phyloP scores from a whole-genome alignment of 1,140 invertebrate genomes.

The Homalodisca vitripennis region DNA sequence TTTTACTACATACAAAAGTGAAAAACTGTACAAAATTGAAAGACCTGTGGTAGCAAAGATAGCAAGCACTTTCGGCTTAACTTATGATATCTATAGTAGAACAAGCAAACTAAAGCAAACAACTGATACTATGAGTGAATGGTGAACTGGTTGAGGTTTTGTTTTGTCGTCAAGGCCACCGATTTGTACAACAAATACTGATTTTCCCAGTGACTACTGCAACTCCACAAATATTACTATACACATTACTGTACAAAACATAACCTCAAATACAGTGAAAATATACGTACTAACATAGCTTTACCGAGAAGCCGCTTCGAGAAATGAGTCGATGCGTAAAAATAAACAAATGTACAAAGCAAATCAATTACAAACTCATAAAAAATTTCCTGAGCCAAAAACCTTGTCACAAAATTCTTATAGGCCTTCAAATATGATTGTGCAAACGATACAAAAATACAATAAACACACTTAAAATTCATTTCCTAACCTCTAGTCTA shows the following conservation, averaged over 20 bases:
- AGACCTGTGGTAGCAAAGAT: constrained; percentile 28
- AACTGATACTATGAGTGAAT: constrained; percentile 6
- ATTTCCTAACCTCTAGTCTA: constrained; percentile 20
- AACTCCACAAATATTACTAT: not conserved
- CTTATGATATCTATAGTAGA: constrained; percentile 13
- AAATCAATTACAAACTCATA: no score
- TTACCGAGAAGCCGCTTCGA: not conserved
- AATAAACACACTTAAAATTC: constrained; percentile 7
- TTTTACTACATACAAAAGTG: constrained; percentile 36
- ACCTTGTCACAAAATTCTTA: constrained; percentile 8
- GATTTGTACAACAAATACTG: constrained; percentile 9
- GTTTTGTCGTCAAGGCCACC: constrained; percentile 11
- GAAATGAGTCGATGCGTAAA: not conserved
- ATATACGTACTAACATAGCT: not conserved
- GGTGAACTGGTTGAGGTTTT: constrained; percentile 19
- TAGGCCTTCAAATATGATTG: constrained; percentile 24
- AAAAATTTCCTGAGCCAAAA: constrained; percentile 16
- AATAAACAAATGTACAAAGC: constrained; percentile 16
- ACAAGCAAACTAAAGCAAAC: constrained; percentile 11
- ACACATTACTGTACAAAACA: not conserved
- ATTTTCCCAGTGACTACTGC: not conserved
- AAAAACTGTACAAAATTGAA: constrained; percentile 32
- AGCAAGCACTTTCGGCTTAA: constrained; percentile 22
- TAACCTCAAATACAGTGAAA: constrained; percentile 4
- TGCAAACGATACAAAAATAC: constrained; percentile 19